Base-by-base conservation (phyloP, 1,140 invertebrate species). In the Phenacoccus solenopsis region DNA sequence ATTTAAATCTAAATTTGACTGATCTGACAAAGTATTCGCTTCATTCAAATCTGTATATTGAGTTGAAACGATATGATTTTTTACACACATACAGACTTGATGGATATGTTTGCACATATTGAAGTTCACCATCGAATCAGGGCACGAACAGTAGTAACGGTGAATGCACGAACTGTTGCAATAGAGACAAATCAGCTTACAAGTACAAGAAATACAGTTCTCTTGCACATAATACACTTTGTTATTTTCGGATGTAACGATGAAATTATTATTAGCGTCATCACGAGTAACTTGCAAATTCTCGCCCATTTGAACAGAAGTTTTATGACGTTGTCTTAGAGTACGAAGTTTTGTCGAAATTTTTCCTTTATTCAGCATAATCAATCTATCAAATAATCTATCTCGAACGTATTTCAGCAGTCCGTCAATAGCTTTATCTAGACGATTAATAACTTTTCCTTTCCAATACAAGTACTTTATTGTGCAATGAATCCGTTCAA, bases 81-180 rank as follows among this genome's bases (percentile, higher is more conserved):
- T 49, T 10, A 49, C 38, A 49, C 13, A 49, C 30, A 38, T 70
- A 20, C 27, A 28, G 21, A 71, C 64, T 24, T 24, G 24, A 27
- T 71, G 70, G 24, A 71, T 71, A 49, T 71, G 64, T 22, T 68
- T 71, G 25, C 70, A 71, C 64, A 71, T 71, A 28, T 71, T 71
- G 67, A 38, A 30, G 22, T 28, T 30, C 12, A 67, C 67, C n/a
- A 13, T 24, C 21, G 64, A 13, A 25, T 71, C 70, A 25, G 21
- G 20, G 25, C 38, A 71, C 10, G 32, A 24, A 64, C 70, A 71
- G 4, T 25, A 27, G n/a, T 68, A 71, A 5, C 68, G 25, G 38
- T 49, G 38, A 16, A 49, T 49, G 38, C 38, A 49, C 13, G 16
- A 10, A 49, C 16, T 4, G 20, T 32, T 13, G 30, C 38, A 49